Conservation (phyloP, 2,113 vertebrate species). For the Muscicapa adusta region DNA sequence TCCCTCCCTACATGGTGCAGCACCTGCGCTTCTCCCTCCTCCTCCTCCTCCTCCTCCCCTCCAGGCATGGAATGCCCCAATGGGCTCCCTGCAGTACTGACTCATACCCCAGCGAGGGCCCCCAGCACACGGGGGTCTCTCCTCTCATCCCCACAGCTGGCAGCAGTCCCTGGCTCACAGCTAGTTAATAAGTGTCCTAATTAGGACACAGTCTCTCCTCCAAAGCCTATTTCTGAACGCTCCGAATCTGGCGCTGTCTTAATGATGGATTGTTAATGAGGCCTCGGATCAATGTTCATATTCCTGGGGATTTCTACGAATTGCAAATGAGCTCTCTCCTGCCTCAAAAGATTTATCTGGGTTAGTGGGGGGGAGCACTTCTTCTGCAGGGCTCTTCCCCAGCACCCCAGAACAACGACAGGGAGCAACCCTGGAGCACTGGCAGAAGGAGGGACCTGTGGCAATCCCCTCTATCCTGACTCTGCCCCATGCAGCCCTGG, state of each 20-base stretch:
- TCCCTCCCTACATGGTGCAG: neutral
- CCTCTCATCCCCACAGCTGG: neutral
- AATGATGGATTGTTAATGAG: conserved; percentile 53
- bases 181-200: conserved; percentile 44
- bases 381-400: neutral
- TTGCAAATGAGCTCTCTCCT: conserved; percentile 15
- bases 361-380: neutral
- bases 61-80: neutral
- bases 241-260: conserved; percentile 10
- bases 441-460: neutral
- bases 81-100: accelerated
- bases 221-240: conserved; percentile 41
- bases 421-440: accelerated
- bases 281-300: conserved; percentile 30
- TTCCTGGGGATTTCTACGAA: conserved; percentile 53
- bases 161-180: conserved; percentile 6
- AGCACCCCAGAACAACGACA: accelerated
- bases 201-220: conserved; percentile 31
- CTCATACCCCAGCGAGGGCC: neutral
- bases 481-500: neutral
- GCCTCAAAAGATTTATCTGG: conserved; percentile 25
- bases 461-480: accelerated
- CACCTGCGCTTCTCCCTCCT: neutral
- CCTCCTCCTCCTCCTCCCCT: neutral
- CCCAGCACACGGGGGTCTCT: neutral